Conservation (phyloP, 2,888 invertebrate species). For the Frankliniella intonsa region DNA sequence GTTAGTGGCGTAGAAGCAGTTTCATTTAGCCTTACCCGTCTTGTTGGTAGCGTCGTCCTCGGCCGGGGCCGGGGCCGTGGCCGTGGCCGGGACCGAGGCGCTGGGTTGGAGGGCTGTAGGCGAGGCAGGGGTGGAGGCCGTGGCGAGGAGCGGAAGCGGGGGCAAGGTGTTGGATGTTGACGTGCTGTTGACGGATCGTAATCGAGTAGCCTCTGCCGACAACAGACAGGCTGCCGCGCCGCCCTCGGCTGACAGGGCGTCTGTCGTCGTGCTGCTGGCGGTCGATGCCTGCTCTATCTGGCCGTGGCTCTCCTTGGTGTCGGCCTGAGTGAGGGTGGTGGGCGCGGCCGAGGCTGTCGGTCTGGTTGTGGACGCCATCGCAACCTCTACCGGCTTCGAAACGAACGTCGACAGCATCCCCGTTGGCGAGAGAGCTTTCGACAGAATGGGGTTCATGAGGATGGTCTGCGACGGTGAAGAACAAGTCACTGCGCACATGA, state of each 20-base stretch:
- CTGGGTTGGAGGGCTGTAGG: not conserved
- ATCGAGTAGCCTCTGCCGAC: not conserved
- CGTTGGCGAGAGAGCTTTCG: not conserved
- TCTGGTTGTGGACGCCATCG: not conserved
- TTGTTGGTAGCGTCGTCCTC: not conserved
- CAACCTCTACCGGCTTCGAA: not conserved
- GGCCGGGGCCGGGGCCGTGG: not conserved
- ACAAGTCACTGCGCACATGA: no score
- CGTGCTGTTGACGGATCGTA: not conserved
- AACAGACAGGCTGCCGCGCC: not conserved
- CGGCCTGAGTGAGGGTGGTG: not conserved
- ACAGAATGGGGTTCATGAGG: not conserved
- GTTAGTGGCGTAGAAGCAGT: no score
- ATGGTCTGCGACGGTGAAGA: not conserved
- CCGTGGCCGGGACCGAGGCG: not conserved
- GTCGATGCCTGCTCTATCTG: not conserved
- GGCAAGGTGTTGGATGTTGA: constrained; percentile 8
- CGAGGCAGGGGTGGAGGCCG: not conserved
- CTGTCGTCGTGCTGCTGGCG: not conserved
- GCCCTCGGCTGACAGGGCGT: not conserved
- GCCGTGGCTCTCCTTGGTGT: not conserved
- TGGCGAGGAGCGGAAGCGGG: not conserved
- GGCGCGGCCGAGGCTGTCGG: not conserved
- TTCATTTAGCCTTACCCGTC: not conserved
- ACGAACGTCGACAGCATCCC: not conserved